Percentiles rank a stretch among this genome's conserved stretches.
Conservation (phyloP, 2,797 vertebrate genomes). For the Geotrypetes seraphini region DNA sequence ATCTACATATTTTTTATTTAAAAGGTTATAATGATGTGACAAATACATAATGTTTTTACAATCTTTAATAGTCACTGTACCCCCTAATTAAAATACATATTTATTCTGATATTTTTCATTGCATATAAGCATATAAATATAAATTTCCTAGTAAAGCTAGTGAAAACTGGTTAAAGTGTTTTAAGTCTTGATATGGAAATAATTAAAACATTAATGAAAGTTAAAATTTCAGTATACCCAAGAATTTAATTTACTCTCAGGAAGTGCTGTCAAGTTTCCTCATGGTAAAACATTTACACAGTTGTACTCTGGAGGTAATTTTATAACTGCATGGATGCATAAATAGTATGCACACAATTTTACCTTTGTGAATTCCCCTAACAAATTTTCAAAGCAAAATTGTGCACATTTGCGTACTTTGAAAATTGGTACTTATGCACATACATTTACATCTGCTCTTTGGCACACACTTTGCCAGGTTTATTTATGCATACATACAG, state of each 20-base stretch:
- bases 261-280: slow-evolving; percentile 31
- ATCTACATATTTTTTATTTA: slow-evolving; percentile 43
- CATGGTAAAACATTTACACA: slow-evolving; percentile 29
- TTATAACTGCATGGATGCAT: too few species aligned
- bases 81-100: slow-evolving; percentile 37
- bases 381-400: too few species aligned
- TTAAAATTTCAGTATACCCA: slow-evolving; percentile 24
- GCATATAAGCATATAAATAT: slow-evolving; percentile 16
- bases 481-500: too few species aligned
- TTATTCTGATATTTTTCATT: slow-evolving; percentile 26
- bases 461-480: too few species aligned
- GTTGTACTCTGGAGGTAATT: too few species aligned
- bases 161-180: slow-evolving; percentile 5
- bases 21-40: slow-evolving; percentile 40
- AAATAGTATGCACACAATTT: too few species aligned
- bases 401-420: too few species aligned
- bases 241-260: slow-evolving; percentile 23
- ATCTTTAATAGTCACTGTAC: slow-evolving; percentile 40
- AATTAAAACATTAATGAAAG: slow-evolving; percentile 21
- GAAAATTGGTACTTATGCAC: too few species aligned
- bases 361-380: too few species aligned
- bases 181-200: slow-evolving; percentile 17
- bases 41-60: slow-evolving; percentile 48
- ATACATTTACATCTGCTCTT: too few species aligned
- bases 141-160: slow-evolving; percentile 20